Conservation (phyloP, 2,797 vertebrate species). For the Calcarius lapponicus region DNA sequence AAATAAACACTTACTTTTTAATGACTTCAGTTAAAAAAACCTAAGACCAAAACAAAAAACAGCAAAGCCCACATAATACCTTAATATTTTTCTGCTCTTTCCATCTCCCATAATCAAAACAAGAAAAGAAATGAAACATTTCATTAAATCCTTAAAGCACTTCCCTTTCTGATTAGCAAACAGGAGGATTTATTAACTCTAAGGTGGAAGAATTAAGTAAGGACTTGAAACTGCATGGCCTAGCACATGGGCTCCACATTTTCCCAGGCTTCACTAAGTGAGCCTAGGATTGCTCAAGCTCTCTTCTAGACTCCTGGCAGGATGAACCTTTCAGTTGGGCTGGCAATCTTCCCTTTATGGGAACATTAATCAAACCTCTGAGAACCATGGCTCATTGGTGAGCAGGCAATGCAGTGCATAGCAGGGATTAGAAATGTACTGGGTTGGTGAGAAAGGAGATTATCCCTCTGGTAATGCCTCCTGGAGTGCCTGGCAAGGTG, state of each 20-base stretch:
- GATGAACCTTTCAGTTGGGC: background rate
- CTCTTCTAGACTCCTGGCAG: background rate
- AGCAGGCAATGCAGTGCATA: background rate
- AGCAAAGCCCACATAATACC: background rate
- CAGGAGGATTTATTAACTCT: background rate
- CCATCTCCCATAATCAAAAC: background rate
- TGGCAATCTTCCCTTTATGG: background rate
- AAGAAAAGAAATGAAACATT: background rate
- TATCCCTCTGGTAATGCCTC: background rate
- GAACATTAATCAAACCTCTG: background rate
- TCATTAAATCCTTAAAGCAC: background rate
- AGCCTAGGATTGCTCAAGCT: background rate
- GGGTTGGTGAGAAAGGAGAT: background rate
- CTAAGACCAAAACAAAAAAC: background rate
- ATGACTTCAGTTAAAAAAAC: background rate
- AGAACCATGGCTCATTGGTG: background rate
- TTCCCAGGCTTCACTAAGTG: background rate
- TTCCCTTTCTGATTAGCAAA: background rate
- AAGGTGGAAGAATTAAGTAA: background rate
- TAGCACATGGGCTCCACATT: background rate
- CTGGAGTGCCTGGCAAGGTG: background rate
- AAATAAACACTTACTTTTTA: background rate
- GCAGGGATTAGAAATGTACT: background rate
- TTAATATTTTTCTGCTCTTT: background rate
- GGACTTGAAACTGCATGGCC: background rate